These are phyloP conservation scores for Sinella curviseta DNA, from an alignment of 1,140 invertebrate genomes.

Conservation along the genomic window DNA sequence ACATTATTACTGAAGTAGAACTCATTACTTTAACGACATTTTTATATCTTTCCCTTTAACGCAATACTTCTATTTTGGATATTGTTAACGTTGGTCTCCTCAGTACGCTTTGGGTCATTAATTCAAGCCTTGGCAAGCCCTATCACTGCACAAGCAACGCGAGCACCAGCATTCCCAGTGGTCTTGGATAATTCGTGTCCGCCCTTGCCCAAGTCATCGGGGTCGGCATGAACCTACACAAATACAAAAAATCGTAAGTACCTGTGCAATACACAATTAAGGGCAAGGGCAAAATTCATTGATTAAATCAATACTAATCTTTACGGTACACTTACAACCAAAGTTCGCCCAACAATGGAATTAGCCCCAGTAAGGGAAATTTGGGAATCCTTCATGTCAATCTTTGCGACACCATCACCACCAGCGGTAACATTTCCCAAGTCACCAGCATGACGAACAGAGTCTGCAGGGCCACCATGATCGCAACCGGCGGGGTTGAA, in stretches of 20 bases:
- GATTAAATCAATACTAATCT: conserved; percentile 22
- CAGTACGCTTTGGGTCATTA: no score
- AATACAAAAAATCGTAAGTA: conserved; percentile 28
- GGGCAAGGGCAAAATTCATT: background rate
- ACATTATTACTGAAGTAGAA: no score
- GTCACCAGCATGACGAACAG: conserved; percentile 82
- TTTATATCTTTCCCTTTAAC: no score
- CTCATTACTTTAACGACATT: no score
- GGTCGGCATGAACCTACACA: conserved; percentile 77
- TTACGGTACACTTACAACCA: conserved; percentile 79
- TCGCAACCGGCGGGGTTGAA: conserved; percentile 86
- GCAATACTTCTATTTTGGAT: no score
- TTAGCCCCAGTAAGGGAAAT: conserved; percentile 74
- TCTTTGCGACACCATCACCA: conserved; percentile 69
- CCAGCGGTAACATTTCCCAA: conserved; percentile 63
- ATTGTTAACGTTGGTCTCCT: no score
- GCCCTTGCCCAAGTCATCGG: conserved; percentile 91
- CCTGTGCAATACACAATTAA: conserved; percentile 25
- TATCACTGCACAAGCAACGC: conserved; percentile 96
- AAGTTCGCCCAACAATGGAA: conserved; percentile 82
- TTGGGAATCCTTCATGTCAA: conserved; percentile 73
- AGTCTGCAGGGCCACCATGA: conserved; percentile 79
- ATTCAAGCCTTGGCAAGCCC: conserved; percentile 69
- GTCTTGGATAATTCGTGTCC: conserved; percentile 90
- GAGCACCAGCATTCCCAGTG: conserved; percentile 94